Evolutionary conservation across 2,888 invertebrate genomes (phyloP).

Genomic region (Xanthorhoe designata): DNA sequence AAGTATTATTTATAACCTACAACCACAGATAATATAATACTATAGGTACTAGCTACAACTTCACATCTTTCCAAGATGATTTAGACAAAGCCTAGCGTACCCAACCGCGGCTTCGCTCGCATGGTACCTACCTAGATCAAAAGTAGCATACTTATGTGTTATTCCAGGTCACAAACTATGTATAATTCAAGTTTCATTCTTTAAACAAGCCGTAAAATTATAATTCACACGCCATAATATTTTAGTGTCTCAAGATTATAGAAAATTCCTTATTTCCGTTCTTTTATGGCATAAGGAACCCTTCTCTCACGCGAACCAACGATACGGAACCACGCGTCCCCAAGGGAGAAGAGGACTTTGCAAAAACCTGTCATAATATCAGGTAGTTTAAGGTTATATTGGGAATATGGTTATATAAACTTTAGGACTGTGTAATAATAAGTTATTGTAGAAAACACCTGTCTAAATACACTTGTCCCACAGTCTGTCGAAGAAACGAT

Average conservation of each 20-base stretch:
- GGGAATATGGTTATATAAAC: not conserved
- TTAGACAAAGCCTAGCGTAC: too few relatives aligned
- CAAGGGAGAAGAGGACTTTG: constrained; percentile 24
- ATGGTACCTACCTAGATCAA: too few relatives aligned
- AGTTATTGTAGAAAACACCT: not conserved
- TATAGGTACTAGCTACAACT: too few relatives aligned
- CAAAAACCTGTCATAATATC: not conserved
- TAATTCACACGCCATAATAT: constrained; percentile 10
- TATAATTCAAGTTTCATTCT: too few relatives aligned
- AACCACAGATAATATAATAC: too few relatives aligned
- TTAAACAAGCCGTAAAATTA: too few relatives aligned
- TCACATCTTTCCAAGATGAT: too few relatives aligned
- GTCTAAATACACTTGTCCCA: not conserved
- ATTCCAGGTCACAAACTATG: too few relatives aligned
- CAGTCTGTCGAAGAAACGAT: too few relatives aligned
- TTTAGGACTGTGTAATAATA: not conserved
- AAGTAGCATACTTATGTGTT: too few relatives aligned
- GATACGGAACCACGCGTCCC: constrained; percentile 56
- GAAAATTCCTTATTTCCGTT: constrained; percentile 56
- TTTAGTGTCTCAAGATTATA: constrained; percentile 35
- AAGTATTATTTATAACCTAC: too few relatives aligned
- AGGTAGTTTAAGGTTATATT: not conserved
- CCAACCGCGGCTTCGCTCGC: too few relatives aligned
- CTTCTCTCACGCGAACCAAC: constrained; percentile 60
- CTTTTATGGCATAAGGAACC: constrained; percentile 46